Evolutionary conservation across 2,113 vertebrate genomes (phyloP), one percentile per base, ranked within the genome.

Genomic region (Pituophis catenifer): DNA sequence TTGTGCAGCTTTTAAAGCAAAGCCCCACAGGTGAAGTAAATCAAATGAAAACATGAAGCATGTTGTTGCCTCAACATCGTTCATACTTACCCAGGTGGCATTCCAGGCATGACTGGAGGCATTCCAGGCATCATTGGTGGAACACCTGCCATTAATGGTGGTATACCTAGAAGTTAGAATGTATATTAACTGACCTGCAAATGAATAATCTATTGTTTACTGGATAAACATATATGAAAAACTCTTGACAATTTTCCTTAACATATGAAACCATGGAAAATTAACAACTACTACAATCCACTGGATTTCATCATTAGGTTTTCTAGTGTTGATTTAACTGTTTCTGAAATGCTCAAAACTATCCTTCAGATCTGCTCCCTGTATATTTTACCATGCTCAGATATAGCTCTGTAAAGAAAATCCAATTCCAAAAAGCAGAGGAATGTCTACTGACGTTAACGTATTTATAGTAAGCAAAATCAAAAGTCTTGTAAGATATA

Each of bases 111-210:
- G 86, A 98, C 98, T 88, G 98, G 98, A 92, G 98, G 98, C 97
- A 99, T 98, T 93, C 98, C 98, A 94, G 98, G 99, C 99, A 97
- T 99, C 97, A 99, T 98, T 89, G 99, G 99, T 94, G 99, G 99
- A 97, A 99, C 98, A 94, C 98, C 98, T 59, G 98, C 99, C 98
- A 99, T 99, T 97, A 99, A 98, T 2, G 98, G 99, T 90, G 99
- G 99, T 98, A 99, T 99, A 96, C 99, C 99, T 99, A 11, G 96
- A 95, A 96, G 38, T 89, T 88, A 95, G 92, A 93, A 57, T 70
- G 15, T 0, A 6, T 0, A 62, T n/a, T 81, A n/a, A 75, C 21
- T 54, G 44, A 65, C 1, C 21, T 90, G n/a, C 11, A 89, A 19
- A 24, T 9, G 24, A 53, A 26, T 15, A 9, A 12, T 21, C 62